Evolutionary conservation across 2,888 invertebrate genomes (phyloP).

Genomic region (Oithona nana): DNA sequence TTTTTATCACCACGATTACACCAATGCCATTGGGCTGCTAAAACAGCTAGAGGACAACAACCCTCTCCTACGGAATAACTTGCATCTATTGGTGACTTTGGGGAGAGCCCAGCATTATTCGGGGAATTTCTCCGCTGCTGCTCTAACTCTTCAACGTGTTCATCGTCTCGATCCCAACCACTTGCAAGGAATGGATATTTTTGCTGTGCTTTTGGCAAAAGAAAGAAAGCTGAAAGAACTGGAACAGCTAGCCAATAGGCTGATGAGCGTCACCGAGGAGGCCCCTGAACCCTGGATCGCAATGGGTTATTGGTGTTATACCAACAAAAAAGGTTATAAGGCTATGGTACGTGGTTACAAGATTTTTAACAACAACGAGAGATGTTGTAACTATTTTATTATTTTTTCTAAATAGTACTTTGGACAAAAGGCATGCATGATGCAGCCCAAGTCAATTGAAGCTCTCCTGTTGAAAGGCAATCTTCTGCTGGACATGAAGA

Average conservation of each 20-base stretch:
- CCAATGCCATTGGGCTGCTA: conserved; percentile 44
- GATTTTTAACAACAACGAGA: too few relatives aligned
- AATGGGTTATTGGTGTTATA: conserved; percentile 47
- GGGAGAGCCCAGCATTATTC: conserved; percentile 51
- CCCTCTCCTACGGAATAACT: conserved; percentile 43
- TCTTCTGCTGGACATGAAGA: conserved; percentile 43
- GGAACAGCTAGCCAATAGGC: conserved; percentile 39
- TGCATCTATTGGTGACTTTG: conserved; percentile 43
- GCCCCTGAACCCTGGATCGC: conserved; percentile 51
- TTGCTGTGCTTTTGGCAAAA: conserved; percentile 40
- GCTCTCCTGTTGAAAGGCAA: conserved; percentile 52
- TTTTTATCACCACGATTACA: conserved; percentile 45
- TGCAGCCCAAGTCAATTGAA: conserved; percentile 47
- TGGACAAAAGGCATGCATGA: conserved; percentile 46
- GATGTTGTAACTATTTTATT: too few relatives aligned
- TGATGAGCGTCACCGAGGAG: conserved; percentile 32
- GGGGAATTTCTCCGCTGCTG: conserved; percentile 47
- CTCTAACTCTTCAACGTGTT: conserved; percentile 32
- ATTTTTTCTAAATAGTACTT: too few relatives aligned
- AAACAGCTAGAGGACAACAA: conserved; percentile 44
- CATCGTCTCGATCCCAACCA: conserved; percentile 36
- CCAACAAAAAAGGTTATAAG: conserved; percentile 42
- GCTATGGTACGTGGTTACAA: too few relatives aligned
- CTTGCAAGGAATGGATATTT: conserved; percentile 41
- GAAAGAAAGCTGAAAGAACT: conserved; percentile 40